Conservation (phyloP, 1,140 invertebrate species). For the Leucophenga varia region DNA sequence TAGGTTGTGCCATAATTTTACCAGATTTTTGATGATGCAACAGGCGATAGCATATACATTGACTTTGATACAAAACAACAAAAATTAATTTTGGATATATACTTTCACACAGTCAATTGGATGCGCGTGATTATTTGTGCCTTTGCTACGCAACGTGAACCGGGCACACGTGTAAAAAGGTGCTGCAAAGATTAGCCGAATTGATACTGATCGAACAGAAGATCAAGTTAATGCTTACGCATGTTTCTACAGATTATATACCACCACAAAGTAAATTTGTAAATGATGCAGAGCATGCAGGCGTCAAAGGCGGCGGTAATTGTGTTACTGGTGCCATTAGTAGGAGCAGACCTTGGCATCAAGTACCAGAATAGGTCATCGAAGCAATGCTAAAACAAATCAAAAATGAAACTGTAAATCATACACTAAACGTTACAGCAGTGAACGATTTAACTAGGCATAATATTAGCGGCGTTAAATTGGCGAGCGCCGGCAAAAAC, state of each 20-base stretch:
- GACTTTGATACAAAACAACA: slow-evolving; percentile 60
- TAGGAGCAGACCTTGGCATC: too few relatives aligned
- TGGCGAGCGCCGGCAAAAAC: slow-evolving; percentile 19
- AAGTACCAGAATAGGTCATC: background rate
- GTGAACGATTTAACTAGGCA: slow-evolving; percentile 28
- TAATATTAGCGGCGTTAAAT: slow-evolving; percentile 23
- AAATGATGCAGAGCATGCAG: slow-evolving; percentile 12
- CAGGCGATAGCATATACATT: slow-evolving; percentile 57
- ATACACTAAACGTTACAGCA: slow-evolving; percentile 1
- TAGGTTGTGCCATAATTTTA: slow-evolving; percentile 72
- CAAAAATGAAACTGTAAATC: slow-evolving; percentile 13
- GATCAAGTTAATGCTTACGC: slow-evolving; percentile 55
- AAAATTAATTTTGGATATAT: slow-evolving; percentile 64
- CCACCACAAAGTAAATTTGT: slow-evolving; percentile 58
- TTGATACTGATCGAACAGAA: slow-evolving; percentile 65
- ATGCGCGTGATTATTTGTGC: slow-evolving; percentile 81
- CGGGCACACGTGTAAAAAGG: slow-evolving; percentile 60
- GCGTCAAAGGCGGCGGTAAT: too few relatives aligned
- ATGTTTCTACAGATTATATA: slow-evolving; percentile 63
- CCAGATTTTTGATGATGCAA: slow-evolving; percentile 61
- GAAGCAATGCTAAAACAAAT: background rate
- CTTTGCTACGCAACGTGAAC: slow-evolving; percentile 68
- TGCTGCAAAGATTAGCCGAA: slow-evolving; percentile 61
- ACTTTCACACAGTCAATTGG: slow-evolving; percentile 84
- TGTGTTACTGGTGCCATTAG: background rate